These are phyloP conservation scores for Gastrophryne carolinensis DNA, from an alignment of 2,797 vertebrate genomes.

Conservation along the genomic window DNA sequence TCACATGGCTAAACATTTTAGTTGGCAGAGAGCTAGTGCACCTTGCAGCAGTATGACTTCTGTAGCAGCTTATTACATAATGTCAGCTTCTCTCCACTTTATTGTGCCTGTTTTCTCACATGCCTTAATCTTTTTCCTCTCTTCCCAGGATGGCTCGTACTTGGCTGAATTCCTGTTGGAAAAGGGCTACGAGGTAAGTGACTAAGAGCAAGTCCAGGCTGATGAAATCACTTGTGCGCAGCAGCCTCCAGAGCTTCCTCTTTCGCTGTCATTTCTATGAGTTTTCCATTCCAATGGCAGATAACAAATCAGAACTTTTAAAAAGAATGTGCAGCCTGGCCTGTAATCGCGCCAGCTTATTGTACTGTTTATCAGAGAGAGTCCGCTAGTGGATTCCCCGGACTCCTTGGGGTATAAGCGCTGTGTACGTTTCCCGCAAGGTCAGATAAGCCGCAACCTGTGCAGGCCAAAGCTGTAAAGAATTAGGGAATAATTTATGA, in stretches of 20 bases:
- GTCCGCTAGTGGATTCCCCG: constrained; percentile 65
- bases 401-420: constrained; percentile 61
- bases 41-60: not conserved
- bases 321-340: constrained; percentile 65
- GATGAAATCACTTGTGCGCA: constrained; percentile 57
- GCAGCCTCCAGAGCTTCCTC: constrained; percentile 64
- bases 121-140: not conserved
- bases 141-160: constrained; percentile 95
- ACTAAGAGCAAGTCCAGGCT: constrained; percentile 59
- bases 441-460: constrained; percentile 68
- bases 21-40: not conserved
- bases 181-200: constrained; percentile 96
- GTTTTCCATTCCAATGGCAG: constrained; percentile 83
- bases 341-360: constrained; percentile 71
- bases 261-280: constrained; percentile 63
- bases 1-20: constrained; percentile 6
- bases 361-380: constrained; percentile 71
- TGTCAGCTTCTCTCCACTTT: not conserved
- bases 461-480: constrained; percentile 55
- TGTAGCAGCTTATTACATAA: constrained; percentile 5
- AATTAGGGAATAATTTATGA: constrained; percentile 65
- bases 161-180: constrained; percentile 95
- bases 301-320: constrained; percentile 80
- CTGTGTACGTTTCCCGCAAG: constrained; percentile 64
- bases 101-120: constrained; percentile 9